phyloP scores from a whole-genome alignment of 2,888 invertebrate genomes.

The Rhamphomyia laevipes region DNA sequence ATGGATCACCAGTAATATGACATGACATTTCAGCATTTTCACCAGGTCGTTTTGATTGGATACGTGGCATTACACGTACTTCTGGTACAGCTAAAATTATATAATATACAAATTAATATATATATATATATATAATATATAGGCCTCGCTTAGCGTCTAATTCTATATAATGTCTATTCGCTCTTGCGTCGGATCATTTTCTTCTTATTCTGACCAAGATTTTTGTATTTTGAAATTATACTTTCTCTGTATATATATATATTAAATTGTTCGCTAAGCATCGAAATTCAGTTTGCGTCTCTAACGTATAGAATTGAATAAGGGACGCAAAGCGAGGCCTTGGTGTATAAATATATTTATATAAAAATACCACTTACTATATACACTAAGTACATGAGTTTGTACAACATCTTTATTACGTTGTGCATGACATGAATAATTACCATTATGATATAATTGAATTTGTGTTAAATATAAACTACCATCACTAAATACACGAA shows the following conservation, averaged over 20 bases:
- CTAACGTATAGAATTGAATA: no score
- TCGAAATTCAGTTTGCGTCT: no score
- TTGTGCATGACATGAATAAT: slow-evolving; percentile 65
- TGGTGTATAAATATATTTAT: no score
- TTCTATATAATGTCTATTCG: no score
- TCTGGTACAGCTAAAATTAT: slow-evolving; percentile 59
- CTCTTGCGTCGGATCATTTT: no score
- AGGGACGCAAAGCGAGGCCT: no score
- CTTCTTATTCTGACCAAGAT: no score
- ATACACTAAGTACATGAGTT: slow-evolving; percentile 59
- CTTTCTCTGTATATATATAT: no score
- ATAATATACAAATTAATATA: no score
- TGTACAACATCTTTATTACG: slow-evolving; percentile 60
- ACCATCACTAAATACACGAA: slow-evolving; percentile 60
- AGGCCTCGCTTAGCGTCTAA: no score
- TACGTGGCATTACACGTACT: slow-evolving; percentile 57
- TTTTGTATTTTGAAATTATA: no score
- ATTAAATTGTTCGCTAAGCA: no score
- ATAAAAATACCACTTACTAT: slow-evolving; percentile 50
- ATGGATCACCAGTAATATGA: slow-evolving; percentile 61
- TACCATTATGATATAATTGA: slow-evolving; percentile 61
- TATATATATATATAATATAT: not conserved
- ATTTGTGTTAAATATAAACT: slow-evolving; percentile 60
- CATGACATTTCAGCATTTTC: slow-evolving; percentile 58
- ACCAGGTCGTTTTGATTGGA: slow-evolving; percentile 54